A percentile compares a stretch with the other conserved stretches of the same genome.
Conservation (phyloP, 2,113 vertebrate species). For the Myodes glareolus region DNA sequence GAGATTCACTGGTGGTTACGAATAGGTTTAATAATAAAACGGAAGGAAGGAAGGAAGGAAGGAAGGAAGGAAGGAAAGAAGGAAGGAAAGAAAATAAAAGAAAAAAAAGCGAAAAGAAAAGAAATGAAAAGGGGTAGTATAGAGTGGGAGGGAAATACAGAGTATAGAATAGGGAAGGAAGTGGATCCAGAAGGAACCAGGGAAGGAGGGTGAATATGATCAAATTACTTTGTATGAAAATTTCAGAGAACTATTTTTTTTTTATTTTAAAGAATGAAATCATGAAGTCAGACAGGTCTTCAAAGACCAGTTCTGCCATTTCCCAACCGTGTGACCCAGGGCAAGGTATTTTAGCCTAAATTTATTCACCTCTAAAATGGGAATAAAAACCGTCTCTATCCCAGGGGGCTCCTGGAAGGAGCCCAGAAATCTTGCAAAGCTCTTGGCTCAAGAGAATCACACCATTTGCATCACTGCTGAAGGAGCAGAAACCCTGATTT, state of each 20-base stretch:
- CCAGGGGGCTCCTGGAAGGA: not conserved
- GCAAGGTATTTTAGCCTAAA: not conserved
- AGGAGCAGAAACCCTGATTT: not conserved
- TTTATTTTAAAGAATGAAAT: not conserved
- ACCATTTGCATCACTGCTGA: not conserved
- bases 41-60: not conserved
- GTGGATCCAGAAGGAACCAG: not conserved
- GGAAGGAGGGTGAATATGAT: not conserved
- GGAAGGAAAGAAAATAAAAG: not conserved
- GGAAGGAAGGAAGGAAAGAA: not conserved
- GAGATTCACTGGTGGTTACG: not conserved
- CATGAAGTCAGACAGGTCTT: not conserved
- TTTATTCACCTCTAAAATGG: constrained; percentile 21
- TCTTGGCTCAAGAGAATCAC: not conserved
- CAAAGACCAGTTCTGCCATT: not conserved
- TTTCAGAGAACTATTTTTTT: not conserved
- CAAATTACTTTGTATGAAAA: not conserved
- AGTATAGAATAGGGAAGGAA: too few relatives aligned
- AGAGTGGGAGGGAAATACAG: not conserved
- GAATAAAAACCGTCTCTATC: not conserved
- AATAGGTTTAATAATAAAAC: not conserved
- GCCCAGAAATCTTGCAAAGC: not conserved
- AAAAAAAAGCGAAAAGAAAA: not conserved
- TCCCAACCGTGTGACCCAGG: not conserved
- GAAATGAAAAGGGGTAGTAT: not conserved